Base-by-base conservation (phyloP, 30 jellyfish, hydroid and myxozoan genomes). In the Nemopilema nomurai region DNA sequence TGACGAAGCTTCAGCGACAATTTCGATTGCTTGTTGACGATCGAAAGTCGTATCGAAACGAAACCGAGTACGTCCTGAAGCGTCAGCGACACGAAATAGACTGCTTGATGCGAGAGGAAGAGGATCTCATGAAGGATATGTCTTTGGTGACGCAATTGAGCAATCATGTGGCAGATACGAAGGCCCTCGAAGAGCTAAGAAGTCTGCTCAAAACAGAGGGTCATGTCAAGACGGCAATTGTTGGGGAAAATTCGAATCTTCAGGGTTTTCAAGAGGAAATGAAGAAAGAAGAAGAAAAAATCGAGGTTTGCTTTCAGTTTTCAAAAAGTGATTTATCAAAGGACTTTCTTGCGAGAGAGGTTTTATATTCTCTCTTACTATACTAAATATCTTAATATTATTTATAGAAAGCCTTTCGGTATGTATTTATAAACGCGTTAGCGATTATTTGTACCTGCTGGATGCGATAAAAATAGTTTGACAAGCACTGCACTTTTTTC, bases 21-120 rank as follows among this genome's bases (percentile, higher is more conserved):
- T 93, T 63, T 32, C 97, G 98, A 0, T 70, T 67, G 67, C 81
- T 93, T 17, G 96, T 77, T 13, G 97, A 93, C 67, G 98, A 93
- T 51, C 90, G 98, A 21, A 90, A 90, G 71, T 78, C 94, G 23
- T 88, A 93, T 67, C 71, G 79, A 8, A 89, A 88, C 28, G 94
- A 93, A 30, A 79, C 97, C 0, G 97, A 79, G 62, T 77, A 83
- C 30, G 69, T 67, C 19, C 66, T 93, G 88, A 69, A 85, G 25
- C 63, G 79, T 33, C 98, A 88, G 82, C 81, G 84, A 0, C 96
- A 85, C 21, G 76, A 78, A n/a, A 79, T 93, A 4, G 53, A 26
- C 28, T 67, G 76, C 9, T 50, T 93, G 41, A 31, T 49, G 78
- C 67, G 67, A 64, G 98, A 93, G 75, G 91, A 93, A 53, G 86